These are phyloP conservation scores for Drosophila demipolita DNA, from an alignment of 2,888 invertebrate genomes.

Conservation along the genomic window DNA sequence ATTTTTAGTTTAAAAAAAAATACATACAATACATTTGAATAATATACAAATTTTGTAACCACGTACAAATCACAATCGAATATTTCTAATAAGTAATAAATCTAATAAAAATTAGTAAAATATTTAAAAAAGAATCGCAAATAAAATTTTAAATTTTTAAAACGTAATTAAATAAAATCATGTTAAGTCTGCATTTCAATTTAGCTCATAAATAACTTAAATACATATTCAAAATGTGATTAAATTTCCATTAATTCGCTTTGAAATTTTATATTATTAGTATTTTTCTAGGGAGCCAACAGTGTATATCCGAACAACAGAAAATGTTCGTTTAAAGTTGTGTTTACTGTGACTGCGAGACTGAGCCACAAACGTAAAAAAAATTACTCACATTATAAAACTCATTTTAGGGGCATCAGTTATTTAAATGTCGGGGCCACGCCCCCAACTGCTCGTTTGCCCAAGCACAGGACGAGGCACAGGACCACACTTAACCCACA, in stretches of 20 bases:
- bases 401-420: slow-evolving; percentile 50
- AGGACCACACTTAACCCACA: slow-evolving; percentile 36
- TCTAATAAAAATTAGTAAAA: not conserved
- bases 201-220: not conserved
- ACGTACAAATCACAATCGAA: too few relatives aligned
- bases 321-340: slow-evolving; percentile 41
- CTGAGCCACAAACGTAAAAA: slow-evolving; percentile 31
- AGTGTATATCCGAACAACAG: slow-evolving; percentile 32
- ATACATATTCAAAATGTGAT: not conserved
- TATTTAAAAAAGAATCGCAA: not conserved
- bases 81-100: not conserved
- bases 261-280: slow-evolving; percentile 23
- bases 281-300: slow-evolving; percentile 45
- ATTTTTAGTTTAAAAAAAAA: too few relatives aligned
- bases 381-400: slow-evolving; percentile 67
- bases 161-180: not conserved
- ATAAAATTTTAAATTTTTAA: not conserved
- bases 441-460: slow-evolving; percentile 64
- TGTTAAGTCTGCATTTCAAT: not conserved
- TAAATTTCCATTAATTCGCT: not conserved
- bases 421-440: slow-evolving; percentile 50
- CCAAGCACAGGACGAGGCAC: not conserved
- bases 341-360: slow-evolving; percentile 38
- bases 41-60: too few relatives aligned
- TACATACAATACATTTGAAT: too few relatives aligned